Evolutionary conservation across 2,797 vertebrate species (phyloP).

Genomic region (Sebastes steindachneri): DNA sequence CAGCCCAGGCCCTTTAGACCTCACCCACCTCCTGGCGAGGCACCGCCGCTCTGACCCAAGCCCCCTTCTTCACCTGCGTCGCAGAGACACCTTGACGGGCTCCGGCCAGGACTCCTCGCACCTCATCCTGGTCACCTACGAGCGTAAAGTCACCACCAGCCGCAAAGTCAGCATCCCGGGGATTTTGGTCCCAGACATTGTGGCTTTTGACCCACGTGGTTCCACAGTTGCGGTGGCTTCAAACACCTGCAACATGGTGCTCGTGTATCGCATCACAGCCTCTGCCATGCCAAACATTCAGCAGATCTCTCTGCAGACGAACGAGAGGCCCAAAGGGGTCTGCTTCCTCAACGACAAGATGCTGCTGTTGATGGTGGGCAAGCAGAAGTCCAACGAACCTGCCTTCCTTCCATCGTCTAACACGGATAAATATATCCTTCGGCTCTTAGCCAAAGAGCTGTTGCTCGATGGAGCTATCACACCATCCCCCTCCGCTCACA

Average conservation of each 20-base stretch:
- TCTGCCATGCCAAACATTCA: constrained; percentile 89
- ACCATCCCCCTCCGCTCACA: constrained; percentile 48
- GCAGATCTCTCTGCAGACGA: constrained; percentile 90
- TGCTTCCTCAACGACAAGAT: constrained; percentile 90
- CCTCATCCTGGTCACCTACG: constrained; percentile 92
- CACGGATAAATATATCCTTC: constrained; percentile 90
- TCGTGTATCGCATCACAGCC: constrained; percentile 89
- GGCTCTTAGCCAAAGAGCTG: constrained; percentile 86
- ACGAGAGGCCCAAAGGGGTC: constrained; percentile 92
- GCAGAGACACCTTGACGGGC: constrained; percentile 86
- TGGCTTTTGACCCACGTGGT: constrained; percentile 88
- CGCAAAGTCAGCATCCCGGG: constrained; percentile 92
- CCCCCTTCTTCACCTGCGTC: constrained; percentile 87
- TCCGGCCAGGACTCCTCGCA: constrained; percentile 92
- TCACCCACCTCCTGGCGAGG: constrained; percentile 88
- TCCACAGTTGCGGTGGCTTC: constrained; percentile 91
- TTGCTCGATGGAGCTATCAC: constrained; percentile 69
- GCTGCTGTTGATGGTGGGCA: constrained; percentile 91
- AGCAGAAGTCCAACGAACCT: constrained; percentile 87
- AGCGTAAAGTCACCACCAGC: constrained; percentile 88
- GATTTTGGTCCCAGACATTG: constrained; percentile 93
- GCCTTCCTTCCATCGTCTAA: constrained; percentile 91
- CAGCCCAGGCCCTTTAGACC: constrained; percentile 84
- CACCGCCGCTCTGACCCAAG: constrained; percentile 86
- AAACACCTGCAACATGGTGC: constrained; percentile 89